A percentile compares a stretch with the other conserved stretches of the same genome.
phyloP scores from a whole-genome alignment of 2,113 vertebrate species.

The Ciconia maguari region DNA sequence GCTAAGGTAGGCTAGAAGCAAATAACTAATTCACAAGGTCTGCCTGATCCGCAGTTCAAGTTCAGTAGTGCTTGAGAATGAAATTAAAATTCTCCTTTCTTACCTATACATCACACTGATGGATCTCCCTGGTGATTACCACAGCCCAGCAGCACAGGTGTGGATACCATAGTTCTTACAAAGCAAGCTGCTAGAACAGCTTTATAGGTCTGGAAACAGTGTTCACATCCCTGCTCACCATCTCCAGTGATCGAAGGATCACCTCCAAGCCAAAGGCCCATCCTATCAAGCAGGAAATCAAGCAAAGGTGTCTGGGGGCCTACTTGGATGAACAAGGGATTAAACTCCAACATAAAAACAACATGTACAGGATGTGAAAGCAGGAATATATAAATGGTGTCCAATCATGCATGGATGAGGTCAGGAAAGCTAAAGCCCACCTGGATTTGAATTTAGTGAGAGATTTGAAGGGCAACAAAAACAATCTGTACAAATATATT shows the following conservation, averaged over 20 bases:
- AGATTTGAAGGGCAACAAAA: background rate
- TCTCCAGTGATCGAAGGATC: background rate
- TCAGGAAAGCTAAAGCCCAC: background rate
- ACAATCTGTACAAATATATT: background rate
- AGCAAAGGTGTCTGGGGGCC: background rate
- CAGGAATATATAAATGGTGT: background rate
- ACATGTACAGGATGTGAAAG: background rate
- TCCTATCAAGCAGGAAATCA: background rate
- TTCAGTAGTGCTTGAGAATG: background rate
- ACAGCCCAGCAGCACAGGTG: background rate
- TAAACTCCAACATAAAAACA: background rate
- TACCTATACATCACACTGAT: fast-evolving
- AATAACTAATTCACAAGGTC: background rate
- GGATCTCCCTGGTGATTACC: background rate
- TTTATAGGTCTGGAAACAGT: background rate
- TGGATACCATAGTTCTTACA: background rate
- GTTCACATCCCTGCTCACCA: background rate
- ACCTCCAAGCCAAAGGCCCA: background rate
- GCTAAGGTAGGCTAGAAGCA: background rate
- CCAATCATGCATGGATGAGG: background rate
- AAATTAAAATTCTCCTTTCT: background rate
- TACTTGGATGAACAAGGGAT: background rate
- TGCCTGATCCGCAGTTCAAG: background rate
- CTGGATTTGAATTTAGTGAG: background rate
- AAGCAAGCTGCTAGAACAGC: background rate